Base-by-base conservation (phyloP, 2,113 vertebrate genomes). In the Myotis yumanensis region DNA sequence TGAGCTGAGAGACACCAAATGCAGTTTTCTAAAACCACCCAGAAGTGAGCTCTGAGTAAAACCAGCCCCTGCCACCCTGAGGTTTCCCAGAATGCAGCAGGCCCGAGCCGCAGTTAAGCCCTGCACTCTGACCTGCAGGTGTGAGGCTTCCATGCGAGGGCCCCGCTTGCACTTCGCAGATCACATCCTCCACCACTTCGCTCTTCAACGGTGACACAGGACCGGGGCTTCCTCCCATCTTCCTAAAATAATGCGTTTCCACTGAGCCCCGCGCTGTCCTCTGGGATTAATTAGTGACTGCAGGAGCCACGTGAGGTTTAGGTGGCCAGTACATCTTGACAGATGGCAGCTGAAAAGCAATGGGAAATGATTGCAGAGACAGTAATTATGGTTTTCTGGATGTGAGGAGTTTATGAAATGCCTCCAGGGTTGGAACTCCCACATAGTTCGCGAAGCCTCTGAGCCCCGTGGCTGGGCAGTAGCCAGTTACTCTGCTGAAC, bases 391-490 rank as follows among this genome's bases (percentile, higher is more conserved):
- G 77, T 96, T 97, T 93, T 93, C 88, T 75, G 94, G 80, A 92
- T 97, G 96, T 96, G 69, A 96, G 83, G 96, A 97, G 90, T 96
- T 85, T 76, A 91, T 89, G 89, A 92, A 90, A 94, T 96, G 89
- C 82, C 96, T 96, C 75, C 90, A 71, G 97, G 82, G 37, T 90
- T 87, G 93, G 91, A 30, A 57, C 86, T 96, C 91, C 83, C 86
- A 69, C 52, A 4, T 28, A 57, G 80, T 94, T 98, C 95, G 97
- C 87, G 73, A 75, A 35, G 93, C 91, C 92, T 81, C 94, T 32
- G 80, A 96, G 93, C 93, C 69, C 89, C 52, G 28, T 69, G 79
- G 88, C 89, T 89, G 95, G n/a, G 83, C 73, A 96, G 73, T 18
- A 9, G n/a, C 71, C 48, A 92, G 77, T 96, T 69, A 86, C 90